Conservation (phyloP, 2,888 invertebrate genomes). For the Danaus chrysippus region DNA sequence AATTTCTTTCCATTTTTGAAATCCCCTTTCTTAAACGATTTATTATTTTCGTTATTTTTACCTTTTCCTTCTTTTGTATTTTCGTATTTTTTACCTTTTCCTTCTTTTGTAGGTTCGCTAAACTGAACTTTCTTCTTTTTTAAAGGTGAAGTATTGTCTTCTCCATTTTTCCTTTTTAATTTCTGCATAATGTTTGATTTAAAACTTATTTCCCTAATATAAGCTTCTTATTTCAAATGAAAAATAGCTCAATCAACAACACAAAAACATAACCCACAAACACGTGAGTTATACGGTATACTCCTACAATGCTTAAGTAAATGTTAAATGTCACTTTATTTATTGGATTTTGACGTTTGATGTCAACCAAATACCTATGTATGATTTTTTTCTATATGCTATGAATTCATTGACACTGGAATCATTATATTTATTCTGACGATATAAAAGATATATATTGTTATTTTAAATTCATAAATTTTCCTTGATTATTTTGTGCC, state of each 20-base stretch:
- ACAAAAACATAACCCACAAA: slow-evolving; percentile 4
- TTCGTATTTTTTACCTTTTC: slow-evolving; percentile 23
- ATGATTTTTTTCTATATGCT: too few relatives aligned
- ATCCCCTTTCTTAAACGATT: slow-evolving; percentile 23
- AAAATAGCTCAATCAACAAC: background rate
- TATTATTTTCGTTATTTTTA: slow-evolving; percentile 30
- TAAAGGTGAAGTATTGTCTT: slow-evolving; percentile 38
- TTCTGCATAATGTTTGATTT: slow-evolving; percentile 53
- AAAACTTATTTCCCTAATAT: background rate
- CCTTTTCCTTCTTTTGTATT: slow-evolving; percentile 21
- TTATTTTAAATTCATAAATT: too few relatives aligned
- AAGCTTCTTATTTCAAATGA: background rate
- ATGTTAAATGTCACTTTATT: background rate
- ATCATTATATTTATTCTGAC: too few relatives aligned
- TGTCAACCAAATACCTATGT: too few relatives aligned
- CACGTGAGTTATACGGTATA: slow-evolving; percentile 2
- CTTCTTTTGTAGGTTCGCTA: slow-evolving; percentile 27
- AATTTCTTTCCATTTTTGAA: slow-evolving; percentile 30
- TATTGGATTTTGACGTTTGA: too few relatives aligned
- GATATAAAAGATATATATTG: too few relatives aligned
- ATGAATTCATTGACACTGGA: too few relatives aligned
- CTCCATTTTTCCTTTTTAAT: slow-evolving; percentile 58
- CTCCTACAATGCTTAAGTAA: background rate
- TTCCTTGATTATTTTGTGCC: too few relatives aligned
- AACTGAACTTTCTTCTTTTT: slow-evolving; percentile 58